Evolutionary conservation across 2,113 vertebrate species (phyloP), one percentile per base, ranked within the genome.

Genomic region (Sphaerodactylus townsendi): DNA sequence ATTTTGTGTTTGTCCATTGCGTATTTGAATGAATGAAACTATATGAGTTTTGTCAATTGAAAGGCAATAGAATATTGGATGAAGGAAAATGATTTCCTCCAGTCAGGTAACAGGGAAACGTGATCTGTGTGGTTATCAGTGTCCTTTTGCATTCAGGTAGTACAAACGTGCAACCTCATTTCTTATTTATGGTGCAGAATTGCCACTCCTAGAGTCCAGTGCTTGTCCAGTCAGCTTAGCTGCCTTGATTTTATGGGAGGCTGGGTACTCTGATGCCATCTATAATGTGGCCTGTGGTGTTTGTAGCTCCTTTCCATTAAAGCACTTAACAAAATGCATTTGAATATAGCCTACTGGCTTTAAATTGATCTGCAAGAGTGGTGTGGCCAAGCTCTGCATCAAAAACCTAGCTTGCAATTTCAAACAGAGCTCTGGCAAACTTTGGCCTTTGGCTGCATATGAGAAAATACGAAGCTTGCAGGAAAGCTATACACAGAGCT

Each of bases 261-360:
- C 25, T 23, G 9, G 19, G 28, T n/a, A 10, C 25, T 74, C 56
- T 66, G 50, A 37, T 62, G 39, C 8, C 75, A 46, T 46, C 50
- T 71, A 85, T 66, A 72, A 79, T 1, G 75, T 64, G 68, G 50
- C 83, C 66, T 71, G 59, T 80, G 37, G 23, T 86, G 72, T n/a
- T 14, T 88, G 79, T 35, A 83, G 35, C 48, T 86, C 0, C 64
- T 69, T 82, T 85, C 84, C 85, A 72, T 90, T 87, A 89, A 90
- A 89, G 62, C 86, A 91, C 88, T 92, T 85, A 88, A 68, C 70
- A 79, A 81, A 85, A 85, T 82, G 69, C 87, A 62, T 87, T 88
- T 90, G 44, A 87, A 92, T 23, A 82, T 87, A 28, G 80, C 33
- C n/a, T 82, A 1, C 65, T 86, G 53, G 72, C 76, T 89, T 87